Percentiles rank a stretch among this genome's conserved stretches.
These are phyloP conservation scores for Sarcophaga rosellei DNA, from an alignment of 2,888 invertebrate genomes.

Conservation along the genomic window DNA sequence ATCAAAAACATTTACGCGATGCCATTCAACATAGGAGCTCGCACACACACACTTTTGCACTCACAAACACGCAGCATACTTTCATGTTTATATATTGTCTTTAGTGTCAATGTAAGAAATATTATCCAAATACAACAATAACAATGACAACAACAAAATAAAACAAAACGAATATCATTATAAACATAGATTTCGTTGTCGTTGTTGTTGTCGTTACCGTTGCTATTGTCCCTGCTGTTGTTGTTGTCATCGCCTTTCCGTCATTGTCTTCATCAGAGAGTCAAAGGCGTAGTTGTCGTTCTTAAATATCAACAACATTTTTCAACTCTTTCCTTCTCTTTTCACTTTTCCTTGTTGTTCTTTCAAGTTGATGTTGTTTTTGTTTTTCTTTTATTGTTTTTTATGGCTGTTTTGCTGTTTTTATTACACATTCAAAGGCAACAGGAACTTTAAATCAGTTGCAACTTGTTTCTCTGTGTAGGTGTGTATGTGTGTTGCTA, in stretches of 20 bases:
- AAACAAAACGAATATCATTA: background rate
- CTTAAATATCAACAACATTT: constrained; percentile 43
- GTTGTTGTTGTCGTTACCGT: constrained; percentile 1
- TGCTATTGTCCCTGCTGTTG: too few species aligned
- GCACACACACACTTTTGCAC: background rate
- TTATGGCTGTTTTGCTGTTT: background rate
- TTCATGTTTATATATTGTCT: background rate
- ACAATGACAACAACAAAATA: background rate
- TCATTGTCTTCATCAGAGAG: constrained; percentile 10
- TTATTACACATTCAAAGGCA: constrained; percentile 49
- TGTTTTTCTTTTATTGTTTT: background rate
- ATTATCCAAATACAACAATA: constrained; percentile 22
- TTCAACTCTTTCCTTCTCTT: constrained; percentile 45
- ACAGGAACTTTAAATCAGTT: constrained; percentile 50
- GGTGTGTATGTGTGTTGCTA: background rate
- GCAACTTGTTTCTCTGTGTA: background rate
- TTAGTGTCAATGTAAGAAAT: background rate
- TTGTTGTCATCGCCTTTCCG: background rate
- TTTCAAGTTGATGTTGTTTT: constrained; percentile 1
- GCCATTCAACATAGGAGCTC: background rate
- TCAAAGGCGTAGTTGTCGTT: constrained; percentile 44
- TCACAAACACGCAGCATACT: background rate
- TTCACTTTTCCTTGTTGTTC: background rate
- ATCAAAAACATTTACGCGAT: constrained; percentile 67
- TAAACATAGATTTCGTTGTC: background rate